Evolutionary conservation across 2,888 invertebrate genomes (phyloP).

Genomic region (Diarsia mendica): DNA sequence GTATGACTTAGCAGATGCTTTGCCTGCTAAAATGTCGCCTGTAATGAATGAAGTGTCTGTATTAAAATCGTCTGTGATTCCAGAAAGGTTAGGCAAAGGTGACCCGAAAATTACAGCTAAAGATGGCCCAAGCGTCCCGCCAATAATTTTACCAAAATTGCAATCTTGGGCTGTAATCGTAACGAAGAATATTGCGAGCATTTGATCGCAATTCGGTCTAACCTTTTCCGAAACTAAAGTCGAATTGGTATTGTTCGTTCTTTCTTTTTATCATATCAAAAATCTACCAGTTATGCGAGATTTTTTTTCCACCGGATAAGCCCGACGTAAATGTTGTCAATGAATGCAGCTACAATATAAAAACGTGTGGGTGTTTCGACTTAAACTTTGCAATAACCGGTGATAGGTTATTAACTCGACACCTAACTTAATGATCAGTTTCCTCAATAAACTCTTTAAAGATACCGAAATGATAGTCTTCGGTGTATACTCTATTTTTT

Average conservation of each 20-base stretch:
- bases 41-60: constrained; percentile 17
- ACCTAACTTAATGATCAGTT: constrained; percentile 46
- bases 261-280: background rate
- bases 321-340: constrained; percentile 21
- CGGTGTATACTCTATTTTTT: constrained; percentile 22
- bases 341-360: constrained; percentile 39
- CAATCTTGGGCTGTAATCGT: background rate
- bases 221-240: background rate
- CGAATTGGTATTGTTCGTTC: constrained; percentile 1
- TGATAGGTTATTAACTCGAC: constrained; percentile 48
- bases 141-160: constrained; percentile 1
- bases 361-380: constrained; percentile 42
- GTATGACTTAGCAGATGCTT: constrained; percentile 41
- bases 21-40: constrained; percentile 4
- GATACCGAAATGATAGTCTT: constrained; percentile 40
- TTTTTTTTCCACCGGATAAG: constrained; percentile 30
- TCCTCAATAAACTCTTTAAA: constrained; percentile 46
- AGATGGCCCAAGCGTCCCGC: constrained; percentile 5
- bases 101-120: constrained; percentile 12
- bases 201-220: constrained; percentile 6
- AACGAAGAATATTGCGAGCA: constrained; percentile 8
- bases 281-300: background rate
- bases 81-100: constrained; percentile 20
- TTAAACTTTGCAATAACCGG: constrained; percentile 47
- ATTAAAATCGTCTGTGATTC: constrained; percentile 9